phyloP scores from a whole-genome alignment of 2,797 vertebrate genomes.

The Miichthys miiuy region DNA sequence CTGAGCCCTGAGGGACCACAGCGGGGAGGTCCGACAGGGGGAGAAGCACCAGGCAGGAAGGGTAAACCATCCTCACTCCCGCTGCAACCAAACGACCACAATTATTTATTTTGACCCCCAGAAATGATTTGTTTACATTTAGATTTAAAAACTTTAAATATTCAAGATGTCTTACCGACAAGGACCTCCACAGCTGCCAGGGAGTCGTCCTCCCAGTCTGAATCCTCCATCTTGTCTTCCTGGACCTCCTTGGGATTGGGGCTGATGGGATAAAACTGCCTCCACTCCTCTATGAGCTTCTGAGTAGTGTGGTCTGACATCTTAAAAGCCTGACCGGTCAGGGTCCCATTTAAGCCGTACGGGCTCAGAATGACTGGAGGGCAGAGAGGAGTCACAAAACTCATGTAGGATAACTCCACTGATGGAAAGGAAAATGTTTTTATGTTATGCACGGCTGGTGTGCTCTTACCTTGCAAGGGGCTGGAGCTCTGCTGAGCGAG shows the following conservation, averaged over 20 bases:
- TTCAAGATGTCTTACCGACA: conserved; percentile 88
- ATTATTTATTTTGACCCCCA: background rate
- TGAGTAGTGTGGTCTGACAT: conserved; percentile 98
- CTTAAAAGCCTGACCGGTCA: conserved; percentile 99
- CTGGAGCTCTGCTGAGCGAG: conserved; percentile 96
- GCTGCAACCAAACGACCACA: conserved; percentile 80
- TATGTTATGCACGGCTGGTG: background rate
- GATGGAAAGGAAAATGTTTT: background rate
- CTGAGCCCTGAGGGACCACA: conserved; percentile 87
- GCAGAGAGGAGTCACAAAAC: conserved; percentile 9
- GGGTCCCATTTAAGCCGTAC: conserved; percentile 96
- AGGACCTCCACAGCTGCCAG: conserved; percentile 98
- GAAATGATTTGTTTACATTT: background rate
- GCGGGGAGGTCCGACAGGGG: conserved; percentile 92
- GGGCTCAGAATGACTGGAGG: conserved; percentile 95
- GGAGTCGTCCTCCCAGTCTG: conserved; percentile 99
- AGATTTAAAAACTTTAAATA: background rate
- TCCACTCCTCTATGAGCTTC: conserved; percentile 99
- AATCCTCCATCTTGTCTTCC: conserved; percentile 95
- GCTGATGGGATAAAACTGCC: conserved; percentile 98
- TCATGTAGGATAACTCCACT: background rate
- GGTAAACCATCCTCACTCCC: conserved; percentile 96
- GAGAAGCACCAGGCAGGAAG: conserved; percentile 93
- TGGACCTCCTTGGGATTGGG: conserved; percentile 91
- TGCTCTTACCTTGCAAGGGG: conserved; percentile 93